Evolutionary conservation across 2,113 vertebrate species (phyloP), one percentile per base, ranked within the genome.

Genomic region (Canis aureus): DNA sequence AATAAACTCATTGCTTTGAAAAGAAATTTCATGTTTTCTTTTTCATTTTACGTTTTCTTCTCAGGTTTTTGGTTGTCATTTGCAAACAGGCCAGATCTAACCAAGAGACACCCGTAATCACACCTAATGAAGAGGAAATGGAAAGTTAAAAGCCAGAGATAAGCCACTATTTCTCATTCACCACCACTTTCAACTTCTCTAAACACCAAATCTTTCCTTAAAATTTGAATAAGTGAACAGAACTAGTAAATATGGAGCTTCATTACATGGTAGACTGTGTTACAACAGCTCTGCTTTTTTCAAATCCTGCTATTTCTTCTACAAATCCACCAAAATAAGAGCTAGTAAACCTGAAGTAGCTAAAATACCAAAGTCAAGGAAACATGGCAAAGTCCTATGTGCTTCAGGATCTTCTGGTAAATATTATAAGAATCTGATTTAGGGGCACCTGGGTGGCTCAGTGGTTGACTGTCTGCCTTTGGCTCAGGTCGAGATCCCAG

Each of bases 1-100:
- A 92, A 88, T 93, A 93, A 97, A 79, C 82, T 51, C 67, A 67
- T 71, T 85, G 67, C 93, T 96, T 97, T 94, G 51, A 62, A 96
- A 89, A 94, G 90, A 92, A 83, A 97, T 90, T 27, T 51, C 74
- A 51, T 76, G 74, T 22, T 71, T 11, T 71, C 23, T 51, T 78
- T 51, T 78, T 51, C 15, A 16, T 27, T 71, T 92, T 53, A 81
- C 91, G 49, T 49, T 95, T 90, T 82, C 81, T 81, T 86, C 16
- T 91, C 53, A 69, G 35, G 23, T 32, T 94, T 97, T 95, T 1
- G 3, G 62, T 49, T 88, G 60, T 69, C 62, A 88, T 87, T 95
- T 74, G 59, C 79, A 64, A 95, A 55, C 32, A 87, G 89, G 64
- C 67, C 53, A 88, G 53, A 78, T 82, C 20, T 92, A 66, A 96